Percentiles rank a stretch among this genome's conserved stretches.
Evolutionary conservation across 2,888 invertebrate species (phyloP).

Genomic region (Osmoderma eremita): DNA sequence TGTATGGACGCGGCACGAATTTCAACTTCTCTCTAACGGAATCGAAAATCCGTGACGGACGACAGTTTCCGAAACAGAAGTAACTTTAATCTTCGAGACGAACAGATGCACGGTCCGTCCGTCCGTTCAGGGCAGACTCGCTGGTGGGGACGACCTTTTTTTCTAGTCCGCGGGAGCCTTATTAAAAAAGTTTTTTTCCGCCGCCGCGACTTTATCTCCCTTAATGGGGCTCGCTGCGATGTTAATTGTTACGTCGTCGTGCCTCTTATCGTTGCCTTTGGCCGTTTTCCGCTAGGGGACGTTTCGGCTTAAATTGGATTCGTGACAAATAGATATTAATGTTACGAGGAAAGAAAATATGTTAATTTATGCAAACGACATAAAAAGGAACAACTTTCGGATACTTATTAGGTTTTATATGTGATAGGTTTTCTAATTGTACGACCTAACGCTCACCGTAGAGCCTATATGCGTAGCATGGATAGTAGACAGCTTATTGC

Average conservation of each 20-base stretch:
- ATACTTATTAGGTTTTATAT: too few relatives aligned
- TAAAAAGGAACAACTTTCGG: too few relatives aligned
- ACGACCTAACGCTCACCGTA: too few relatives aligned
- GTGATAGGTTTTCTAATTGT: too few relatives aligned
- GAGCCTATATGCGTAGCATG: too few relatives aligned
- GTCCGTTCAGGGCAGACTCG: background rate
- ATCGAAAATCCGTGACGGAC: slow-evolving; percentile 38
- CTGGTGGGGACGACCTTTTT: background rate
- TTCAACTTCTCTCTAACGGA: slow-evolving; percentile 35
- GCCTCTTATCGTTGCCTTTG: background rate
- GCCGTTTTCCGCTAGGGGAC: too few relatives aligned
- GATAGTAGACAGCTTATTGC: too few relatives aligned
- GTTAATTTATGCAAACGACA: too few relatives aligned
- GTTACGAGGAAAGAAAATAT: too few relatives aligned
- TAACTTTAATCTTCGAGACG: slow-evolving; percentile 38
- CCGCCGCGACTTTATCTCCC: slow-evolving; percentile 11
- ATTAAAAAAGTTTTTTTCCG: slow-evolving; percentile 31
- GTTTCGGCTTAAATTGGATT: too few relatives aligned
- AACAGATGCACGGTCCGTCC: slow-evolving; percentile 2
- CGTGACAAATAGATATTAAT: too few relatives aligned
- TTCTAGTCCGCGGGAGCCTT: slow-evolving; percentile 7
- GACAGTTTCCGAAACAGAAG: slow-evolving; percentile 36
- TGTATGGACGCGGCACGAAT: slow-evolving; percentile 6
- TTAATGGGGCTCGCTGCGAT: slow-evolving; percentile 21
- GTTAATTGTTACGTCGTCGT: slow-evolving; percentile 28